A percentile compares a stretch with the other conserved stretches of the same genome.
phyloP scores from a whole-genome alignment of 2,113 vertebrate genomes.

The Triplophysa siluroides region DNA sequence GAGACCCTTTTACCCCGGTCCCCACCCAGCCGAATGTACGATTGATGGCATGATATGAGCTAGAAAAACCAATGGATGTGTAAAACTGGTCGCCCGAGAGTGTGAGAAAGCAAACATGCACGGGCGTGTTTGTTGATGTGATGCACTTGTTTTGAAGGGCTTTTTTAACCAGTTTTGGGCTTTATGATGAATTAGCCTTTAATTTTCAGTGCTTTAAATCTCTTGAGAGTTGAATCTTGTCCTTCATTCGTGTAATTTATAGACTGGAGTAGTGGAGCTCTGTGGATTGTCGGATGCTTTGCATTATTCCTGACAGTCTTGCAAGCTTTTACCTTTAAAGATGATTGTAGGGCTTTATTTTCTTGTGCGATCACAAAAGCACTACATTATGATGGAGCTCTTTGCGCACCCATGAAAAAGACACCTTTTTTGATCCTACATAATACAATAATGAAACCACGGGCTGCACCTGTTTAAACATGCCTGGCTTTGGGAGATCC shows the following conservation, averaged over 20 bases:
- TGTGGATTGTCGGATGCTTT: not conserved
- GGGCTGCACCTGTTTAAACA: slow-evolving; percentile 55
- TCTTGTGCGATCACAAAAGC: slow-evolving; percentile 5
- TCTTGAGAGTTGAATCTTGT: not conserved
- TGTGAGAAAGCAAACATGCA: slow-evolving; percentile 31
- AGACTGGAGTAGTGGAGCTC: not conserved
- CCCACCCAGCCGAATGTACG: not conserved
- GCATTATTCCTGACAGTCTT: not conserved
- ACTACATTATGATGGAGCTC: not conserved
- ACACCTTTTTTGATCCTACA: slow-evolving; percentile 29
- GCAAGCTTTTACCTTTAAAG: not conserved
- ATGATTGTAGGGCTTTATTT: not conserved
- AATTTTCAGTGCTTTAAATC: slow-evolving; percentile 7
- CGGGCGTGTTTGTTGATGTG: slow-evolving; percentile 11
- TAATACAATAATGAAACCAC: slow-evolving; percentile 31
- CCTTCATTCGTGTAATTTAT: not conserved
- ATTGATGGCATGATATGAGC: slow-evolving; percentile 13
- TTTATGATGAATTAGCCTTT: slow-evolving; percentile 7
- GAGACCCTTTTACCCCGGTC: not conserved
- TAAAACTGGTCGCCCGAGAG: slow-evolving; percentile 10
- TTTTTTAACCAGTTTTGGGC: not conserved
- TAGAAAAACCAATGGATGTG: slow-evolving; percentile 18
- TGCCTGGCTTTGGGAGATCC: slow-evolving; percentile 35
- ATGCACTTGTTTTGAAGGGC: slow-evolving; percentile 30
- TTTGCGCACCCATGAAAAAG: slow-evolving; percentile 18